Evolutionary conservation across 2,888 invertebrate genomes (phyloP).

Genomic region (Andrena bicolor): DNA sequence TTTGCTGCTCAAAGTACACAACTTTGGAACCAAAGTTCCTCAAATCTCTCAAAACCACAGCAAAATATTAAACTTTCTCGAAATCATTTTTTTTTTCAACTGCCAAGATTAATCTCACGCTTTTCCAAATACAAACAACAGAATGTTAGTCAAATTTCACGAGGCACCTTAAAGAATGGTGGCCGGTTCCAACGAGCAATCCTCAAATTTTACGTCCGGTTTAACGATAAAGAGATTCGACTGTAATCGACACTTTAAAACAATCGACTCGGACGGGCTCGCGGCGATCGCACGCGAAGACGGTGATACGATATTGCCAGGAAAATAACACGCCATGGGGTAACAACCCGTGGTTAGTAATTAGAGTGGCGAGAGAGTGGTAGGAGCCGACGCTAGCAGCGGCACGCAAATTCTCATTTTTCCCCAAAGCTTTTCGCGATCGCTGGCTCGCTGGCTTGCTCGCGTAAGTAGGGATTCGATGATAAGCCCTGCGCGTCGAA

Average conservation of each 20-base stretch:
- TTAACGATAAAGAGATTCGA: slow-evolving; percentile 64
- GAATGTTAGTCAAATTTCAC: background rate
- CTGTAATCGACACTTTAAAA: slow-evolving; percentile 81
- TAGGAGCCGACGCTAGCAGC: slow-evolving; percentile 35
- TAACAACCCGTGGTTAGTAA: slow-evolving; percentile 83
- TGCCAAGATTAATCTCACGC: no score
- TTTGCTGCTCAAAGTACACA: no score
- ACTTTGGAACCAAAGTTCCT: no score
- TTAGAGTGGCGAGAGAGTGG: slow-evolving; percentile 75
- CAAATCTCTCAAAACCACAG: no score
- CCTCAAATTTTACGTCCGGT: background rate
- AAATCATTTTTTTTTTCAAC: no score
- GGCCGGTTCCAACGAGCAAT: background rate
- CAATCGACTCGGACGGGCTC: slow-evolving; percentile 76
- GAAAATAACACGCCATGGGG: slow-evolving; percentile 83
- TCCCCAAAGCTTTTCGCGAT: slow-evolving; percentile 44
- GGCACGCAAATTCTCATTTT: slow-evolving; percentile 74
- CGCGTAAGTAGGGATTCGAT: slow-evolving; percentile 21
- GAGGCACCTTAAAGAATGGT: no score
- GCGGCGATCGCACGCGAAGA: slow-evolving; percentile 74
- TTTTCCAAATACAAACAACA: background rate
- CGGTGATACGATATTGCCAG: slow-evolving; percentile 80
- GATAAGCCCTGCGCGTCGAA: slow-evolving; percentile 47
- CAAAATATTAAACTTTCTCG: no score
- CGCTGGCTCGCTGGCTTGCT: slow-evolving; percentile 44